Evolutionary conservation across 2,888 invertebrate genomes (phyloP).

Genomic region (Dendrolimus houi): DNA sequence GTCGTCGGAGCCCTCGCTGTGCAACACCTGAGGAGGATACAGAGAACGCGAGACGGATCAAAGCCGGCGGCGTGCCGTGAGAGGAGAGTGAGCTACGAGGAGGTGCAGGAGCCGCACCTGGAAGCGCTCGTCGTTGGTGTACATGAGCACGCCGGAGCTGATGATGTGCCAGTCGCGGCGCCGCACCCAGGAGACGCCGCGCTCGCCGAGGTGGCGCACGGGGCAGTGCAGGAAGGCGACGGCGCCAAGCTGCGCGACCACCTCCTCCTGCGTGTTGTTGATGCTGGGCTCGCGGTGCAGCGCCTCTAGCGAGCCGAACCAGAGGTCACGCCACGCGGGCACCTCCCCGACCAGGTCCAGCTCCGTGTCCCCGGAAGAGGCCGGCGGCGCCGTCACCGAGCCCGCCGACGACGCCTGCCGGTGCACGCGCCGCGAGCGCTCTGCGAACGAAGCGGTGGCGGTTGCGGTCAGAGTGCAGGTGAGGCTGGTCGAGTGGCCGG

Average conservation of each 20-base stretch:
- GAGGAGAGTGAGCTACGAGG: not conserved
- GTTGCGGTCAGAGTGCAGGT: too few relatives aligned
- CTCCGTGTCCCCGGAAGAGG: constrained; percentile 11
- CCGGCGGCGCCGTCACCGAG: constrained; percentile 7
- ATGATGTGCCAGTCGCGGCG: constrained; percentile 95
- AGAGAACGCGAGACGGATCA: not conserved
- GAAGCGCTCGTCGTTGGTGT: constrained; percentile 93
- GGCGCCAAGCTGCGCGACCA: constrained; percentile 85
- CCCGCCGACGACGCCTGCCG: constrained; percentile 7
- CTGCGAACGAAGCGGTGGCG: constrained; percentile 2
- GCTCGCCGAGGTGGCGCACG: constrained; percentile 84
- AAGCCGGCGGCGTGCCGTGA: not conserved
- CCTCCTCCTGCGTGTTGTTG: constrained; percentile 85
- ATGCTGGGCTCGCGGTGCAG: constrained; percentile 68
- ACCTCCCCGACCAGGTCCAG: constrained; percentile 30
- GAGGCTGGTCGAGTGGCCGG: too few relatives aligned
- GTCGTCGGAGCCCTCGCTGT: constrained; percentile 91
- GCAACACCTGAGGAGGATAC: constrained; percentile 74
- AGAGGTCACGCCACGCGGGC: constrained; percentile 79
- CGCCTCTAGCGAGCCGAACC: constrained; percentile 70
- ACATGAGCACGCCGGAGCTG: constrained; percentile 92
- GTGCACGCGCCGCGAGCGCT: constrained; percentile 13
- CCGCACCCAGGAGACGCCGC: constrained; percentile 91
- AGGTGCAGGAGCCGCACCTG: constrained; percentile 42
- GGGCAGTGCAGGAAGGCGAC: constrained; percentile 89